These are phyloP conservation scores for Scolopax rusticola DNA, from an alignment of 2,797 vertebrate species.

Conservation along the genomic window DNA sequence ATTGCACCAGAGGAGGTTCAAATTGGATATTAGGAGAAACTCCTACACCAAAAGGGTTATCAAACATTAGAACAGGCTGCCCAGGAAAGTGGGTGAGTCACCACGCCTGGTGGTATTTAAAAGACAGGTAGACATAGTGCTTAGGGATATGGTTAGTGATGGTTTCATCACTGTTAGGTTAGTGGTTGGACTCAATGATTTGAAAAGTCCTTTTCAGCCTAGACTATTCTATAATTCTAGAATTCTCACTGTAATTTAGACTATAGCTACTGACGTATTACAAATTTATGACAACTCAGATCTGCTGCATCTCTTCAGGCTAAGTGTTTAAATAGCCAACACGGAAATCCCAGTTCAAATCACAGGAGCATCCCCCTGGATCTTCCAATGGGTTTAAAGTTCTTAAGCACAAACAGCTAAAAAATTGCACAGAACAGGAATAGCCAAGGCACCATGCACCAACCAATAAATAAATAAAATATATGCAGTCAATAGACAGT, in stretches of 20 bases:
- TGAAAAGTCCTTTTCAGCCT: no score
- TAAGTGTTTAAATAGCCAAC: neutral
- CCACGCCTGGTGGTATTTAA: no score
- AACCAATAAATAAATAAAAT: neutral
- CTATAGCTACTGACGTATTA: neutral
- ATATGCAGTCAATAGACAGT: accelerated
- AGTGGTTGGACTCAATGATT: no score
- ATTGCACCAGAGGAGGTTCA: no score
- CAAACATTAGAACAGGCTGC: no score
- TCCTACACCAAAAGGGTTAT: no score
- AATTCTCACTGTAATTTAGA: neutral
- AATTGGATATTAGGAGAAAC: no score
- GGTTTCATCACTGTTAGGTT: no score
- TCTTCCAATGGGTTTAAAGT: neutral
- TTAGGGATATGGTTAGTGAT: no score
- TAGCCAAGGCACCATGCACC: neutral
- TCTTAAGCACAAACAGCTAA: neutral
- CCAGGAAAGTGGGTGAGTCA: no score
- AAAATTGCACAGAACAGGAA: neutral
- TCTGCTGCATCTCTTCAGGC: neutral
- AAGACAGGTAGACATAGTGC: no score
- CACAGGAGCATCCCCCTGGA: neutral
- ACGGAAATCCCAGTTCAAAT: neutral
- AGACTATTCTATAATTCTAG: neutral
- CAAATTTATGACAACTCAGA: neutral